Conservation (phyloP, 2,113 vertebrate species). For the Eupsittula cactorum region DNA sequence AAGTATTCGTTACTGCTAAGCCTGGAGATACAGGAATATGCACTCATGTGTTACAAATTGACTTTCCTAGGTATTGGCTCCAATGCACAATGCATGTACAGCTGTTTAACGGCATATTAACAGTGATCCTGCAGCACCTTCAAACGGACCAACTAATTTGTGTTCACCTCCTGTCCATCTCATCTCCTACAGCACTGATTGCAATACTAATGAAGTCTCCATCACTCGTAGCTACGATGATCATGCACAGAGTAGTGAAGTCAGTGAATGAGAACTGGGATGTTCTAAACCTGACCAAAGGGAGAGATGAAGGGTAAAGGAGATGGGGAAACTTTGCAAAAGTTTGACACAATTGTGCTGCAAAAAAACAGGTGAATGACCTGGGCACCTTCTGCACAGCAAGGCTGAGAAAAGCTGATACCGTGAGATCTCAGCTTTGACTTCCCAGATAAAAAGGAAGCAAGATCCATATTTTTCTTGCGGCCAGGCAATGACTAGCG, state of each 20-base stretch:
- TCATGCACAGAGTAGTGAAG: neutral
- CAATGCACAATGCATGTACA: neutral
- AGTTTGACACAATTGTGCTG: neutral
- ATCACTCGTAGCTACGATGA: neutral
- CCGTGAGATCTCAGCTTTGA: neutral
- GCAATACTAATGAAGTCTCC: neutral
- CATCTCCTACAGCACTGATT: neutral
- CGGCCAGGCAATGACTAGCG: neutral
- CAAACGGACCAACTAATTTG: neutral
- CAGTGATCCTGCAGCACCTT: constrained; percentile 11
- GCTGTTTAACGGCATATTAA: neutral
- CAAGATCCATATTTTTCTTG: neutral
- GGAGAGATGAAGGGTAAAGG: neutral
- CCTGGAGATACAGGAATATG: neutral
- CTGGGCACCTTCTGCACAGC: neutral
- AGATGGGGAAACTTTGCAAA: neutral
- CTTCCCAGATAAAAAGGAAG: neutral
- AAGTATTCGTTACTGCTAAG: neutral
- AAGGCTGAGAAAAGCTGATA: neutral
- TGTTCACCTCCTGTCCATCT: neutral
- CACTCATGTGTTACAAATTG: neutral
- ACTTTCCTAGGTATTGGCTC: constrained; percentile 6
- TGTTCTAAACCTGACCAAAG: neutral
- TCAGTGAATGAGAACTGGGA: neutral
- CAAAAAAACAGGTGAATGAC: neutral